phyloP scores from a whole-genome alignment of 2,113 vertebrate genomes.

The Atherinomorus stipes region DNA sequence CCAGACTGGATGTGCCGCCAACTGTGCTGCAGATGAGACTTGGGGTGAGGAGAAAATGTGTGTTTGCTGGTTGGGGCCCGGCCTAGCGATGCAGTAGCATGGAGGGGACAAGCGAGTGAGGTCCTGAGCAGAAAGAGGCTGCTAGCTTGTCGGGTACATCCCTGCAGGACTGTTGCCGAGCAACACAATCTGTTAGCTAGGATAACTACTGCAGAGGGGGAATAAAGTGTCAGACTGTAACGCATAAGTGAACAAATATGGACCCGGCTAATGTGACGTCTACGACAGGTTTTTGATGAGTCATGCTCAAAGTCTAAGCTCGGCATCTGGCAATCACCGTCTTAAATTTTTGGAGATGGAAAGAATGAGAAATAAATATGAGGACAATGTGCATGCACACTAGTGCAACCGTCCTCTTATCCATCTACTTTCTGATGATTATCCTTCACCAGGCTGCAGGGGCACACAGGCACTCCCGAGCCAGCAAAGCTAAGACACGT shows the following conservation, averaged over 20 bases:
- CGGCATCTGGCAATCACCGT: neutral
- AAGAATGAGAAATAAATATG: neutral
- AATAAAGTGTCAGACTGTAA: neutral
- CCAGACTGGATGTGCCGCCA: constrained; percentile 55
- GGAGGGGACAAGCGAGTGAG: constrained; percentile 19
- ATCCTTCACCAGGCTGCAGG: no score
- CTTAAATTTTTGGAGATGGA: neutral
- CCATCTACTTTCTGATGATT: no score
- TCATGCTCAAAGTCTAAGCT: neutral
- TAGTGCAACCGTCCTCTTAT: neutral
- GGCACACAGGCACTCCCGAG: no score
- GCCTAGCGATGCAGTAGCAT: neutral
- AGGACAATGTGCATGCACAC: neutral
- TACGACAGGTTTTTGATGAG: neutral
- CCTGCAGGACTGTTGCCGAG: constrained; percentile 8
- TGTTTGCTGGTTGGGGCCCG: constrained; percentile 21
- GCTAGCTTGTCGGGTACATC: neutral
- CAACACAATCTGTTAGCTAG: constrained; percentile 5
- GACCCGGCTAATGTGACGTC: neutral
- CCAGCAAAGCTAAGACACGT: no score
- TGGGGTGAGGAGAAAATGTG: constrained; percentile 33
- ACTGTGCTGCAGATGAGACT: constrained; percentile 57
- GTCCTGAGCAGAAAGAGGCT: constrained; percentile 10
- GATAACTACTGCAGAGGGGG: neutral
- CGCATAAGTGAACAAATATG: neutral